Conservation (phyloP, 2,888 invertebrate species). For the Portevinia maculata region DNA sequence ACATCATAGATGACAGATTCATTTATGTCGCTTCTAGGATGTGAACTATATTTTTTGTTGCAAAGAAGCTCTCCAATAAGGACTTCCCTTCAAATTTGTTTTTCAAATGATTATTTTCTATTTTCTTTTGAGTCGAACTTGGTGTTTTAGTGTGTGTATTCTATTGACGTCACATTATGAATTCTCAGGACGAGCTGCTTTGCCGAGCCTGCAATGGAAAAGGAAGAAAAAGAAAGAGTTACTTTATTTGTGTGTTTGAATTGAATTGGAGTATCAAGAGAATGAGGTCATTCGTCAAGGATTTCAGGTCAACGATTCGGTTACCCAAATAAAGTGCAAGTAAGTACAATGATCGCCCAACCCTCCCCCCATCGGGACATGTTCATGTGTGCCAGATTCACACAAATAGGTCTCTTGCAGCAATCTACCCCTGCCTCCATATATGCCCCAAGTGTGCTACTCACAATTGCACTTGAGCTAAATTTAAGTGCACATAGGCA, state of each 20-base stretch:
- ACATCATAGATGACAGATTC: conserved; percentile 80
- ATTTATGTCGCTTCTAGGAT: conserved; percentile 69
- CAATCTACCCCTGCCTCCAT: conserved; percentile 3
- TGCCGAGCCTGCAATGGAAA: conserved; percentile 46
- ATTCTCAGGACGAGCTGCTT: conserved; percentile 23
- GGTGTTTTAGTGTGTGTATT: conserved; percentile 10
- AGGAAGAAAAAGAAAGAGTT: conserved; percentile 10
- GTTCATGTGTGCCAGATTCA: conserved; percentile 56
- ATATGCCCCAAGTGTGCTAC: conserved; percentile 6
- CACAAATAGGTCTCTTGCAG: conserved; percentile 36
- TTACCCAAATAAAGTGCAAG: conserved; percentile 44
- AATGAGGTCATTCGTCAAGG: conserved; percentile 67
- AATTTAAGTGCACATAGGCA: conserved; percentile 60
- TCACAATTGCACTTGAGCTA: conserved; percentile 73
- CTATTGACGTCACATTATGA: conserved; percentile 55
- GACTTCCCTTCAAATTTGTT: conserved; percentile 40
- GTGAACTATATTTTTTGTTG: conserved; percentile 23
- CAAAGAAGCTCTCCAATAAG: conserved; percentile 48
- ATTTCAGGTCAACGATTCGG: conserved; percentile 74
- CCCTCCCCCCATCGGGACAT: not conserved
- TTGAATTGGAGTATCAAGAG: conserved; percentile 16
- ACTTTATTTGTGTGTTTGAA: conserved; percentile 9
- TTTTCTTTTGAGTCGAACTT: conserved; percentile 21
- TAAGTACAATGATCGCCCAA: conserved; percentile 19
- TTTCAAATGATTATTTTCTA: conserved; percentile 23